Evolutionary conservation across 2,113 vertebrate genomes (phyloP).

Genomic region (Acrocephalus arundinaceus): DNA sequence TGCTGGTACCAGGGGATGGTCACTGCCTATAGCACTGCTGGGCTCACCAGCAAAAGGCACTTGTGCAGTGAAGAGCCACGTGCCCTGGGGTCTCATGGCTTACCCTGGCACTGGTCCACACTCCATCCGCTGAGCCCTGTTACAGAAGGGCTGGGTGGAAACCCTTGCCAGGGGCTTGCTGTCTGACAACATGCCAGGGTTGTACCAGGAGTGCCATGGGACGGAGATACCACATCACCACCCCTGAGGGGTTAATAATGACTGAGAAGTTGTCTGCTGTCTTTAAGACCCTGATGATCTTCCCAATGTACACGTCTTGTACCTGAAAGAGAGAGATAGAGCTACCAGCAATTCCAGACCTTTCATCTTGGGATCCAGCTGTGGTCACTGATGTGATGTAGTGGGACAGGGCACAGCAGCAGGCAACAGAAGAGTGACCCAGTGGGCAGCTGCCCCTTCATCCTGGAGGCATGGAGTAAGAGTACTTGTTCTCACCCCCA

Average conservation of each 20-base stretch:
- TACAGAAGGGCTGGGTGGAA: not conserved
- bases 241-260: slow-evolving; percentile 86
- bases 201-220: slow-evolving; percentile 5
- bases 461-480: not conserved
- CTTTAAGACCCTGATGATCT: slow-evolving; percentile 62
- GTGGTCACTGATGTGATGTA: not conserved
- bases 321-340: slow-evolving; percentile 65
- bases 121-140: fast-evolving
- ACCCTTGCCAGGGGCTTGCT: fast-evolving
- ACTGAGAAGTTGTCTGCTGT: slow-evolving; percentile 79
- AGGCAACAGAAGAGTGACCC: not conserved
- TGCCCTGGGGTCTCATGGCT: not conserved
- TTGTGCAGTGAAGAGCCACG: not conserved
- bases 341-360: not conserved
- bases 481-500: not conserved
- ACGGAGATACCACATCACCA: slow-evolving; percentile 91
- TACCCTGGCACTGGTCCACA: not conserved
- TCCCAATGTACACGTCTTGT: slow-evolving; percentile 74
- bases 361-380: not conserved
- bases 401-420: not conserved
- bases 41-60: not conserved
- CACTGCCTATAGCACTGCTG: not conserved
- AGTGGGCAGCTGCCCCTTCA: not conserved
- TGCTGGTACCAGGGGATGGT: not conserved
- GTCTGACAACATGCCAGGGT: not conserved